phyloP scores from a whole-genome alignment of 2,113 vertebrate genomes.

The Regulus satrapa region DNA sequence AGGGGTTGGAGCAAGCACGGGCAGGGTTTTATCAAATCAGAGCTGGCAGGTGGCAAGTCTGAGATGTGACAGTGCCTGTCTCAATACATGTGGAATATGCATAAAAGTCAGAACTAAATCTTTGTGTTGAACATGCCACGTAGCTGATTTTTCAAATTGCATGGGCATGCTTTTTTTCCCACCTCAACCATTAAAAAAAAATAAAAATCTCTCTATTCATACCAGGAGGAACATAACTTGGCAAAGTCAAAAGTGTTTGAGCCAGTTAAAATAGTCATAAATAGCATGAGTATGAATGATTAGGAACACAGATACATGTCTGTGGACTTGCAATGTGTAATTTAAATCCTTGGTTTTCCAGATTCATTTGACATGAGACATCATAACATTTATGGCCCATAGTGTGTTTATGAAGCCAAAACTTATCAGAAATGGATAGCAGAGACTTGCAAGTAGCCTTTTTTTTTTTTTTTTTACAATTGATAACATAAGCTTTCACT shows the following conservation, averaged over 20 bases:
- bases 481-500: background rate
- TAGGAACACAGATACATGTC: conserved; percentile 22
- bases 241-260: background rate
- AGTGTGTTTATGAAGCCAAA: conserved; percentile 35
- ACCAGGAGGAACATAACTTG: background rate
- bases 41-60: background rate
- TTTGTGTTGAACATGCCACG: background rate
- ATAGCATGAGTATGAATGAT: conserved; percentile 15
- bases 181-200: background rate
- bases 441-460: background rate
- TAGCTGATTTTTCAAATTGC: background rate
- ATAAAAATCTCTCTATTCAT: background rate
- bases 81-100: background rate
- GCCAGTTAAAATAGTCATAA: background rate
- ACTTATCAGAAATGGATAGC: background rate
- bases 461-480: background rate
- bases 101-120: background rate
- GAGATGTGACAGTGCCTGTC: background rate
- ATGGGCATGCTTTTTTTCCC: background rate
- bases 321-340: background rate
- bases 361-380: background rate
- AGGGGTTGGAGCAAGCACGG: background rate
- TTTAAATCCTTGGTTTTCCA: conserved; percentile 21
- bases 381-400: background rate
- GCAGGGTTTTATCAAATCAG: background rate